Percentiles rank a stretch among this genome's conserved stretches.
phyloP scores from a whole-genome alignment of 2,888 invertebrate species.

The Aricia artaxerxes region DNA sequence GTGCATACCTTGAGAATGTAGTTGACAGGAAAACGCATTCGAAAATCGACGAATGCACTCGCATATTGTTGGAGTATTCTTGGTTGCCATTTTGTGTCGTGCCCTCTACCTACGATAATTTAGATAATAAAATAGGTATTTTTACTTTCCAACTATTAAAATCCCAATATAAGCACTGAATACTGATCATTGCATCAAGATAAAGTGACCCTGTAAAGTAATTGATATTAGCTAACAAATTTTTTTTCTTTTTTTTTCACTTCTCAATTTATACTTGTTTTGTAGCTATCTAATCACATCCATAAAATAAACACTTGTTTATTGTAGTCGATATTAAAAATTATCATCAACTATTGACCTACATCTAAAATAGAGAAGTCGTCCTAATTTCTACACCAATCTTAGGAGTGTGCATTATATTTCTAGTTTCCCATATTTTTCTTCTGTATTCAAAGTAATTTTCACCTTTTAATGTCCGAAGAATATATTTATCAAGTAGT shows the following conservation, averaged over 20 bases:
- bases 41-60: constrained; percentile 64
- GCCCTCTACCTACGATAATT: constrained; percentile 73
- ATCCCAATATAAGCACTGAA: background rate
- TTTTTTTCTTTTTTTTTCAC: background rate
- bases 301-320: background rate
- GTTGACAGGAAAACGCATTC: constrained; percentile 50
- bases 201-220: background rate
- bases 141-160: constrained; percentile 52
- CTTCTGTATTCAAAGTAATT: background rate
- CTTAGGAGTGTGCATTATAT: background rate
- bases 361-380: background rate
- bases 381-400: background rate
- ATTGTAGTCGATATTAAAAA: background rate
- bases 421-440: background rate
- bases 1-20: constrained; percentile 45
- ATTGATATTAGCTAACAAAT: background rate
- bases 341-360: background rate
- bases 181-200: background rate
- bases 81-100: constrained; percentile 79
- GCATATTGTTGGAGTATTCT: constrained; percentile 69
- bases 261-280: background rate
- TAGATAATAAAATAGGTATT: constrained; percentile 72
- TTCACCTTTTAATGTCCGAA: background rate
- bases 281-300: background rate
- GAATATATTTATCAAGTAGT: background rate